Evolutionary conservation across 2,888 invertebrate species (phyloP).

Genomic region (Clistopyga incitator): DNA sequence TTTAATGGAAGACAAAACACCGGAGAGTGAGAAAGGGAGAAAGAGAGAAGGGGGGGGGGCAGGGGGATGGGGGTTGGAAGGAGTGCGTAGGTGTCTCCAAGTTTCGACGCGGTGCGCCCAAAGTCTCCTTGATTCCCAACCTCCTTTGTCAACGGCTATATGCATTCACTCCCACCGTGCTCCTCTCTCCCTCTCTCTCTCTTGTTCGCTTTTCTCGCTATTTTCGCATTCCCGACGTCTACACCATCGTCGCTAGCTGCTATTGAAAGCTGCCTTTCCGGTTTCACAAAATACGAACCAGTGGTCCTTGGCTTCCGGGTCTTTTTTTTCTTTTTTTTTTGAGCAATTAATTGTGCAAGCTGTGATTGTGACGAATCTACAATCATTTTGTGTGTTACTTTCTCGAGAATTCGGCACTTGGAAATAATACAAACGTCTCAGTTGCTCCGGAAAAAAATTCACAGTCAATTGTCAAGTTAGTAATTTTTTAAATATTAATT

Average conservation of each 20-base stretch:
- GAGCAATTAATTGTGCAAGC: neutral
- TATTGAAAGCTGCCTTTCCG: conserved; percentile 40
- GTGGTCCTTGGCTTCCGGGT: conserved; percentile 75
- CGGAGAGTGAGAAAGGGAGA: conserved; percentile 61
- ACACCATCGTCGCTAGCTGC: neutral
- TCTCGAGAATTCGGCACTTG: too few species aligned
- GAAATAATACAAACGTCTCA: too few species aligned
- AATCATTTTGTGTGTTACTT: neutral
- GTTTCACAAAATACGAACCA: conserved; percentile 75
- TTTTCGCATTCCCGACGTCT: conserved; percentile 40
- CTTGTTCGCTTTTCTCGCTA: conserved; percentile 58
- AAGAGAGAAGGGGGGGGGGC: neutral
- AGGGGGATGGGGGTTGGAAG: conserved; percentile 6
- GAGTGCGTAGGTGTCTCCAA: conserved; percentile 62
- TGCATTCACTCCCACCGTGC: neutral
- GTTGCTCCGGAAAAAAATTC: too few species aligned
- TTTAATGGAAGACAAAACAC: conserved; percentile 71
- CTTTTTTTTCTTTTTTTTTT: neutral
- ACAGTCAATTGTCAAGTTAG: too few species aligned
- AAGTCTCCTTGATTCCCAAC: conserved; percentile 63
- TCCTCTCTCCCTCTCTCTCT: conserved; percentile 39
- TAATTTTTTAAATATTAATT: too few species aligned
- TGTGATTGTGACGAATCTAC: neutral
- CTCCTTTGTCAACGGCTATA: conserved; percentile 39
- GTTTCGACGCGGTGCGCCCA: conserved; percentile 57